Conservation (phyloP, 2,888 invertebrate genomes). For the Ypsolopha scabrella region DNA sequence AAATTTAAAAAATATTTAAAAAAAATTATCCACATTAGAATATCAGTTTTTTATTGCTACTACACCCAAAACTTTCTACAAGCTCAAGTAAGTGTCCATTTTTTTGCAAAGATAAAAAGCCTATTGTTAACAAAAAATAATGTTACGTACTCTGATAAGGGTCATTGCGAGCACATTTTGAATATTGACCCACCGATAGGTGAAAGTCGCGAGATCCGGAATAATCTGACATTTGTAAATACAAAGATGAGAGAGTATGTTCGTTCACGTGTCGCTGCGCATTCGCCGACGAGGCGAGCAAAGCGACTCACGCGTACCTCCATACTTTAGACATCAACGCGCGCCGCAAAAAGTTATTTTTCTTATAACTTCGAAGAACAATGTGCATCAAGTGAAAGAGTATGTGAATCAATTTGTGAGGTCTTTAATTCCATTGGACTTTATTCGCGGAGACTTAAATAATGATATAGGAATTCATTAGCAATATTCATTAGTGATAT, state of each 20-base stretch:
- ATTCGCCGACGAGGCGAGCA: slow-evolving; percentile 39
- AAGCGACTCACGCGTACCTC: slow-evolving; percentile 40
- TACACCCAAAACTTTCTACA: too few relatives aligned
- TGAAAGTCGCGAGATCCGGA: slow-evolving; percentile 63
- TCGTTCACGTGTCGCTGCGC: slow-evolving; percentile 40
- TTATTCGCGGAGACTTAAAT: too few relatives aligned
- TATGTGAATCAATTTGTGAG: neutral
- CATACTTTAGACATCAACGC: neutral
- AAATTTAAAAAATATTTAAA: too few relatives aligned
- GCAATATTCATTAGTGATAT: neutral
- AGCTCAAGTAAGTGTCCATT: too few relatives aligned
- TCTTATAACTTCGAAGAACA: too few relatives aligned
- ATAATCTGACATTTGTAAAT: slow-evolving; percentile 52
- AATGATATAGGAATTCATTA: too few relatives aligned
- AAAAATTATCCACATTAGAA: too few relatives aligned
- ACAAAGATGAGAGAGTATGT: slow-evolving; percentile 34
- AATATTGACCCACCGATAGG: slow-evolving; percentile 14
- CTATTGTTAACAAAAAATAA: too few relatives aligned
- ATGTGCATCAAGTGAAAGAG: neutral
- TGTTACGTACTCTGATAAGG: neutral
- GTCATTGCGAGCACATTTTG: neutral
- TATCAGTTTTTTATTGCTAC: too few relatives aligned
- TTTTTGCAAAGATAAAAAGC: too few relatives aligned
- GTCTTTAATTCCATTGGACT: too few relatives aligned
- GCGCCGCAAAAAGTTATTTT: neutral